Conservation (phyloP, 1,140 invertebrate genomes). For the Hypothenemus hampei region DNA sequence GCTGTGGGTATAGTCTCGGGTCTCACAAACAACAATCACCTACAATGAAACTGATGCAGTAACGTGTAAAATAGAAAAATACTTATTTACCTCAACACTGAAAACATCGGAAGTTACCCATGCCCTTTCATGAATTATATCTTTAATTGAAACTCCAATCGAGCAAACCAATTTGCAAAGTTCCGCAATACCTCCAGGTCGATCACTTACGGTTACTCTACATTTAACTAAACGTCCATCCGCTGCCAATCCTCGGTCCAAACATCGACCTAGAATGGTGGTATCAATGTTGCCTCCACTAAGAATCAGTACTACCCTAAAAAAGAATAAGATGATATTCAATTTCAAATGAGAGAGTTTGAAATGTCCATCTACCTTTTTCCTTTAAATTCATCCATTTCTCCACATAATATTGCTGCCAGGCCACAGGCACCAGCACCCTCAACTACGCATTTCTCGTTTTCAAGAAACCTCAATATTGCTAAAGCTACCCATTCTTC, state of each 20-base stretch:
- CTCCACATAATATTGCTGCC: slow-evolving; percentile 78
- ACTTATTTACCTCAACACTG: slow-evolving; percentile 61
- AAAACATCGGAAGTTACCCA: slow-evolving; percentile 88
- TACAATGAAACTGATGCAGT: slow-evolving; percentile 45
- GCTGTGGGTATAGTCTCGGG: slow-evolving; percentile 72
- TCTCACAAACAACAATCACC: slow-evolving; percentile 82
- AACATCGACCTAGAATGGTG: slow-evolving; percentile 78
- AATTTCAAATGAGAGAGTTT: background rate
- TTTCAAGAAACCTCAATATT: slow-evolving; percentile 80
- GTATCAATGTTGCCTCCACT: slow-evolving; percentile 94
- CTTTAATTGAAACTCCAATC: slow-evolving; percentile 86
- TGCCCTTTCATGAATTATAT: slow-evolving; percentile 89
- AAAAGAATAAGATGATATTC: slow-evolving; percentile 12
- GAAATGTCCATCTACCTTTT: slow-evolving; percentile 64
- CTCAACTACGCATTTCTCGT: slow-evolving; percentile 91
- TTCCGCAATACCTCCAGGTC: slow-evolving; percentile 83
- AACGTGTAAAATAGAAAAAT: background rate
- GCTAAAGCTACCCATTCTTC: slow-evolving; percentile 86
- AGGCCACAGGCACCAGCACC: slow-evolving; percentile 85
- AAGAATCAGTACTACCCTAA: slow-evolving; percentile 74
- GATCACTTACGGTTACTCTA: slow-evolving; percentile 78
- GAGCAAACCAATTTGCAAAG: slow-evolving; percentile 69
- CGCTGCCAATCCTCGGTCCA: slow-evolving; percentile 84
- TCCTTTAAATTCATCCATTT: slow-evolving; percentile 75
- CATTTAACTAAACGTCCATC: slow-evolving; percentile 85